Conservation (phyloP, 2,888 invertebrate genomes). For the Ennomos fuscantarius region DNA sequence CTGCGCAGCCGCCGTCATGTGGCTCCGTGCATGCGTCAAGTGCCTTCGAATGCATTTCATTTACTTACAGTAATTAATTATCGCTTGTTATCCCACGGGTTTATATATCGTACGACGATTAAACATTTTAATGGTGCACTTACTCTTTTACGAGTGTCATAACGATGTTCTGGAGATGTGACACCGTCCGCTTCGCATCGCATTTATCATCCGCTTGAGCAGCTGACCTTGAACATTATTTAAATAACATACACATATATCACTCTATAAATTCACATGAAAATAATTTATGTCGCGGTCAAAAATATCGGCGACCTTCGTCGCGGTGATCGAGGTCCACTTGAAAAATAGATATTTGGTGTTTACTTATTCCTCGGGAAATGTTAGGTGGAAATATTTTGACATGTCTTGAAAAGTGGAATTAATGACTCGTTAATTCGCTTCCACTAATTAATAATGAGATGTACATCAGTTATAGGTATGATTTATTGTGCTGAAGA, state of each 20-base stretch:
- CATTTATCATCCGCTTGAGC: constrained; percentile 19
- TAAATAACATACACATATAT: constrained; percentile 25
- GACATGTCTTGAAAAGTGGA: constrained; percentile 5
- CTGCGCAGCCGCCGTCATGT: constrained; percentile 10
- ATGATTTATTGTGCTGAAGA: neutral
- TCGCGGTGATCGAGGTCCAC: constrained; percentile 26
- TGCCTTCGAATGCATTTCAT: constrained; percentile 20
- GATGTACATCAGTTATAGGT: constrained; percentile 2
- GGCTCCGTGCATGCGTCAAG: constrained; percentile 5
- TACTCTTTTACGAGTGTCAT: constrained; percentile 14
- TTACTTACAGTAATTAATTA: constrained; percentile 20
- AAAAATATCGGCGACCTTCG: constrained; percentile 39
- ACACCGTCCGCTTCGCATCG: constrained; percentile 19
- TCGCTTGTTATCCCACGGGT: constrained; percentile 32
- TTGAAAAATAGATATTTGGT: constrained; percentile 23
- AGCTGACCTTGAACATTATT: constrained; percentile 34
- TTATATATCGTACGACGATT: constrained; percentile 18
- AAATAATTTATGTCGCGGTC: constrained; percentile 36
- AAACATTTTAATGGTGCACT: constrained; percentile 20
- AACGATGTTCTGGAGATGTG: constrained; percentile 15
- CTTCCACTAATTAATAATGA: too few relatives aligned
- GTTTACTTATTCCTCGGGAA: constrained; percentile 12
- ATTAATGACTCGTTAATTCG: too few relatives aligned
- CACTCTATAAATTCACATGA: constrained; percentile 25
- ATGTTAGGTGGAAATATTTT: constrained; percentile 7